Percentiles rank a stretch among this genome's conserved stretches.
Conservation (phyloP, 2,797 vertebrate genomes). For the Chiloscyllium punctatum region DNA sequence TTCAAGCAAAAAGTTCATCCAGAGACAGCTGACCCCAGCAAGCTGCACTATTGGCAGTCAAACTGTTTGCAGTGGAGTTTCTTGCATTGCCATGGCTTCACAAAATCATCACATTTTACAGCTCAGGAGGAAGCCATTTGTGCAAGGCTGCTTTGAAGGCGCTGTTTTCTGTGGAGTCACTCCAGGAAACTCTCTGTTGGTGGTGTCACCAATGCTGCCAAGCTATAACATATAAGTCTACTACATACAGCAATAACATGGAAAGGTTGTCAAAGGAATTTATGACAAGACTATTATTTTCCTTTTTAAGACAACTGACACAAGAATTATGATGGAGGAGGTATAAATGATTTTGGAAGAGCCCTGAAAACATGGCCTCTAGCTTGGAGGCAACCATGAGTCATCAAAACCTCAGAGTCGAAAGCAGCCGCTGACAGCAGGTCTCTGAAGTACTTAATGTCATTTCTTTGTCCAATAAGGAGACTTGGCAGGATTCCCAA, state of each 20-base stretch:
- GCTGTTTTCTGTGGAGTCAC: background rate
- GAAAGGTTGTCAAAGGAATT: background rate
- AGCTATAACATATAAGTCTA: background rate
- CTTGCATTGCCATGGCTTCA: background rate
- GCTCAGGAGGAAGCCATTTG: background rate
- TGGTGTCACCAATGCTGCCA: background rate
- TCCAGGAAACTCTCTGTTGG: constrained; percentile 8
- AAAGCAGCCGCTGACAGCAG: background rate
- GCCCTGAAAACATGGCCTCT: background rate
- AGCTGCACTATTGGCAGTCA: background rate
- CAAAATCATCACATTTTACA: background rate
- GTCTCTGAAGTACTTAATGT: background rate
- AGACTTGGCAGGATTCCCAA: background rate
- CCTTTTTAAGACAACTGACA: background rate
- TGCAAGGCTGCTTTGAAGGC: background rate
- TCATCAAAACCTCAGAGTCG: background rate
- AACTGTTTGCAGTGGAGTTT: background rate
- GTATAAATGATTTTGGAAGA: background rate
- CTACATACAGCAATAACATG: background rate
- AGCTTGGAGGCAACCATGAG: background rate
- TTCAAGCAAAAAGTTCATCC: background rate
- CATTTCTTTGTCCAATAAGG: background rate
- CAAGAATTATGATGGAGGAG: background rate
- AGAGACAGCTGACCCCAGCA: background rate
- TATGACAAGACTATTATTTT: background rate